A percentile compares a stretch with the other conserved stretches of the same genome.
These are phyloP conservation scores for Chaitophorus viminalis DNA, from an alignment of 2,888 invertebrate species.

Conservation along the genomic window DNA sequence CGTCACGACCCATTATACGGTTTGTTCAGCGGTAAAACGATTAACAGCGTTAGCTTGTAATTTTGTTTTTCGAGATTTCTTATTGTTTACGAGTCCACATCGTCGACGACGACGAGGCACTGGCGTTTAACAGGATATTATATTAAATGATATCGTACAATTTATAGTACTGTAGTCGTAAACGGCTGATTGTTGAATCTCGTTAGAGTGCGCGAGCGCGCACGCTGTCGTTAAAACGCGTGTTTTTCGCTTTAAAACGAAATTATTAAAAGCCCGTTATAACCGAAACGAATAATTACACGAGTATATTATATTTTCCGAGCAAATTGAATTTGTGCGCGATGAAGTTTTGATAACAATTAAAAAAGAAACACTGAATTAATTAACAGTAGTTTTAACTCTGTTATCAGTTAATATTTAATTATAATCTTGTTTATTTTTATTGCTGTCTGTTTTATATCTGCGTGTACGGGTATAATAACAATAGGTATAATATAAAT, in stretches of 20 bases:
- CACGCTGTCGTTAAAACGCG: neutral
- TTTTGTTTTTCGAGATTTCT: neutral
- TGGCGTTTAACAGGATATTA: neutral
- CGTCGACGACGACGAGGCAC: no score
- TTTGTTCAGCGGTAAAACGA: neutral
- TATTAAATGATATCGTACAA: neutral
- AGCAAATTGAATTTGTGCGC: neutral
- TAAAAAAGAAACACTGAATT: neutral
- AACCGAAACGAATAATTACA: neutral
- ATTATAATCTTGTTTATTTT: neutral
- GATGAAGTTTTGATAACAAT: neutral
- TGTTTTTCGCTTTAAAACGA: neutral
- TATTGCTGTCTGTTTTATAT: neutral
- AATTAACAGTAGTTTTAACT: neutral
- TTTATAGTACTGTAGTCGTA: neutral
- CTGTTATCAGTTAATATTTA: neutral
- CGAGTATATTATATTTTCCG: neutral
- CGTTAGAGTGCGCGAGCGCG: neutral
- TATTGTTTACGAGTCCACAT: no score
- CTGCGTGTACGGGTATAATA: neutral
- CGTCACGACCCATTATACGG: no score
- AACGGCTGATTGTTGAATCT: constrained; percentile 19
- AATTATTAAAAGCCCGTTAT: constrained; percentile 9
- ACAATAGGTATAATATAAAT: no score
- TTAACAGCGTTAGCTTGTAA: neutral